Conservation (phyloP, 2,797 vertebrate species). For the Anniella stebbinsi region DNA sequence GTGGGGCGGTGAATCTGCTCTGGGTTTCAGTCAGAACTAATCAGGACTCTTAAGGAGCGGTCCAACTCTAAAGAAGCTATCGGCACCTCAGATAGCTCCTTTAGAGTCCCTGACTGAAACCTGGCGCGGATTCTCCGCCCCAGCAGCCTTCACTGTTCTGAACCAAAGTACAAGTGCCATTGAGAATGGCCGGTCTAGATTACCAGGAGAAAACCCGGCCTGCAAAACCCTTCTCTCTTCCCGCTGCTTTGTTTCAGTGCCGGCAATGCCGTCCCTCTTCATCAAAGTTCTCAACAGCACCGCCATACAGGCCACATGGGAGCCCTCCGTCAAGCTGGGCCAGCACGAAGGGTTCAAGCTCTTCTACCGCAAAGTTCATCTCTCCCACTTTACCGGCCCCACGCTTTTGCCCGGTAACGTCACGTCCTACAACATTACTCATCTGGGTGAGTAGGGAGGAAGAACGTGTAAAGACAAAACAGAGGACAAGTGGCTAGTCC, state of each 20-base stretch:
- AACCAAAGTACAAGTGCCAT: not conserved
- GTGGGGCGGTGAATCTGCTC: too few relatives aligned
- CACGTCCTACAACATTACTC: constrained; percentile 92
- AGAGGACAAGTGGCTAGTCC: not conserved
- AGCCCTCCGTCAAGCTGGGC: constrained; percentile 91
- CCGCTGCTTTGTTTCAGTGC: constrained; percentile 83
- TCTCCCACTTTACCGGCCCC: constrained; percentile 87
- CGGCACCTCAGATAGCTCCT: too few relatives aligned
- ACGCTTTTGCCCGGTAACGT: constrained; percentile 86
- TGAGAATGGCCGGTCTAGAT: not conserved
- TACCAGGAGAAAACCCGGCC: not conserved
- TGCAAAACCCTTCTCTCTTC: not conserved
- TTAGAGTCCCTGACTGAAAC: too few relatives aligned
- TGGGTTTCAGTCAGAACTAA: too few relatives aligned
- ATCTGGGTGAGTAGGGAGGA: constrained; percentile 86
- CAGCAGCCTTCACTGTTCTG: not conserved
- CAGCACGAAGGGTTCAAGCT: constrained; percentile 93
- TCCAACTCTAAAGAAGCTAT: too few relatives aligned
- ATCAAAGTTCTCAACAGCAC: constrained; percentile 91
- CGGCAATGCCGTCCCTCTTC: constrained; percentile 89
- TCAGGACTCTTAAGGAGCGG: too few relatives aligned
- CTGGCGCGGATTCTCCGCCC: too few relatives aligned
- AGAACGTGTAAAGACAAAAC: not conserved
- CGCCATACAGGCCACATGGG: constrained; percentile 89
- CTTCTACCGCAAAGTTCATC: constrained; percentile 90